Conservation (phyloP, 2,797 vertebrate species). For the Vipera latastei region DNA sequence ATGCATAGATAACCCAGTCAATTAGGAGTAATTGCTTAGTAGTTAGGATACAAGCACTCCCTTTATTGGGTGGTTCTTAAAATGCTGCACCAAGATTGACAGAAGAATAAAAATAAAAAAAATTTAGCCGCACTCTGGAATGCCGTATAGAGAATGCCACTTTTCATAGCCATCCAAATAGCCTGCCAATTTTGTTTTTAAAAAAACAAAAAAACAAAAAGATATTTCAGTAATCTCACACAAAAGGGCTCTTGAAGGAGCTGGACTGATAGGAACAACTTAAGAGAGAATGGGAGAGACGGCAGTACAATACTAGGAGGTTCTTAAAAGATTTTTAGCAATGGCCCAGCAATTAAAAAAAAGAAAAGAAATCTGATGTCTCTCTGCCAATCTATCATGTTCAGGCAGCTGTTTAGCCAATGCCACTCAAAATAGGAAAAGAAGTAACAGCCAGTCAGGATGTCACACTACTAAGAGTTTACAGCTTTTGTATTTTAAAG, state of each 20-base stretch:
- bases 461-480: not conserved
- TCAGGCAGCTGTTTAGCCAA: not conserved
- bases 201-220: not conserved
- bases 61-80: slow-evolving; percentile 23
- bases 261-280: not conserved
- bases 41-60: slow-evolving; percentile 33
- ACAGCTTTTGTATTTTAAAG: not conserved
- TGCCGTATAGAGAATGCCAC: not conserved
- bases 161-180: not conserved
- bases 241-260: not conserved
- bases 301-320: not conserved
- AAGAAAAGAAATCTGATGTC: not conserved
- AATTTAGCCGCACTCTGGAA: slow-evolving; percentile 13
- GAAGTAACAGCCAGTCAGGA: not conserved
- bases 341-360: not conserved
- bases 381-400: not conserved
- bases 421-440: not conserved
- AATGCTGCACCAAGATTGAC: slow-evolving; percentile 18
- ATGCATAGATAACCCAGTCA: slow-evolving; percentile 53
- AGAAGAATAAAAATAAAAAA: not conserved
- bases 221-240: slow-evolving; percentile 18
- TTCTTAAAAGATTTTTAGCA: slow-evolving; percentile 14
- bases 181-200: not conserved
- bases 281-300: not conserved
- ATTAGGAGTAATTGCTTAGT: slow-evolving; percentile 53